phyloP scores from a whole-genome alignment of 2,113 vertebrate genomes.

The Scolopax mira region DNA sequence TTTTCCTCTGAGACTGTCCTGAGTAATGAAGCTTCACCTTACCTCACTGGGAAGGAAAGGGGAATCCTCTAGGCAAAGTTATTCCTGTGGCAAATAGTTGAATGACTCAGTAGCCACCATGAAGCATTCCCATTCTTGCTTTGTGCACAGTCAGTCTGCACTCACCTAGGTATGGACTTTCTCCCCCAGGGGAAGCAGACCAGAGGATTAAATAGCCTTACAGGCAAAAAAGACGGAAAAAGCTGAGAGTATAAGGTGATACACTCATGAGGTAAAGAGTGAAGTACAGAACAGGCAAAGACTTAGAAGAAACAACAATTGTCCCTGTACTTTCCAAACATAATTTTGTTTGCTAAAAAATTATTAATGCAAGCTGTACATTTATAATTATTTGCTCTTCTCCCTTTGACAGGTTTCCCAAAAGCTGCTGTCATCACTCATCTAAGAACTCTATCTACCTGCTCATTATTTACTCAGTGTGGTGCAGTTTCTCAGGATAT shows the following conservation, averaged over 20 bases:
- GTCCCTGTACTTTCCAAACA: not conserved
- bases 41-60: not conserved
- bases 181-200: fast-evolving
- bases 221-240: not conserved
- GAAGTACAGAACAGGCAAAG: not conserved
- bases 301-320: not conserved
- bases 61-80: not conserved
- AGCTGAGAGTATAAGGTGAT: not conserved
- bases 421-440: not conserved
- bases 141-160: not conserved
- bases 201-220: not conserved
- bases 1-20: not conserved
- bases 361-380: not conserved
- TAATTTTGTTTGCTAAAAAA: not conserved
- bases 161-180: fast-evolving
- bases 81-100: not conserved
- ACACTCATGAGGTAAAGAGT: not conserved
- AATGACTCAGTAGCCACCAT: not conserved
- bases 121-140: fast-evolving
- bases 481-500: not conserved
- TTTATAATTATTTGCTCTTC: not conserved
- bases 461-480: not conserved
- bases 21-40: not conserved
- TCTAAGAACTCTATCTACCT: not conserved
- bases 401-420: not conserved